Evolutionary conservation across 2,888 invertebrate species (phyloP), one percentile per base, ranked within the genome.

Genomic region (Drosophila fungiperda): DNA sequence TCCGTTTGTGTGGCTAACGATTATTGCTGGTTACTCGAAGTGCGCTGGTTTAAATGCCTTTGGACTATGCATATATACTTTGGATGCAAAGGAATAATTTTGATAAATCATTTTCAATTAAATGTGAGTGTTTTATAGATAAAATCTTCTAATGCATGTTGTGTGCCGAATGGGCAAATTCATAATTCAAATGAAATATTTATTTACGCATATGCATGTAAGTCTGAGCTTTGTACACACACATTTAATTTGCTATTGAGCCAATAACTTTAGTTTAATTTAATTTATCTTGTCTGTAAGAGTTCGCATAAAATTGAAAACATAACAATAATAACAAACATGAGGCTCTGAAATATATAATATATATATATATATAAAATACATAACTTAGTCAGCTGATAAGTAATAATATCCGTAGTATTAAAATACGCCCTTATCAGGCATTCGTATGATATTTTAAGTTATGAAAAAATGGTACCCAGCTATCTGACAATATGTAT

Each of bases 21-120:
- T 68, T 68, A 64, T 42, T 68, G 29, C 20, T 50, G 11, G 12
- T 29, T 49, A 33, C 23, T 42, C 6, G 17, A 3, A 49, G 2
- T 35, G 61, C 38, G n/a, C 23, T 26, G 26, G 40, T 23, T 33
- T 57, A 26, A 71, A 64, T 61, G 72, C 72, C 38, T 55, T 45
- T 67, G 2, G 1, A 66, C n/a, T 12, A 38, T 23, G n/a, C 32
- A 23, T 26, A 32, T 12, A 63, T 26, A 17, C 11, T 54, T 15
- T 26, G 33, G 36, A 42, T 61, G 52, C 49, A 58, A 64, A 33
- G 26, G 40, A 38, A 20, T 32, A 45, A 12, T 29, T 53, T 58
- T 49, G 23, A 11, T 38, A 54, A 58, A 12, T 33, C 59, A 60
- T 49, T 63, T 71, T 20, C 58, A 61, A 62, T 63, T 15, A 35